Conservation (phyloP, 2,888 invertebrate genomes). For the Cremastinae sp. region DNA sequence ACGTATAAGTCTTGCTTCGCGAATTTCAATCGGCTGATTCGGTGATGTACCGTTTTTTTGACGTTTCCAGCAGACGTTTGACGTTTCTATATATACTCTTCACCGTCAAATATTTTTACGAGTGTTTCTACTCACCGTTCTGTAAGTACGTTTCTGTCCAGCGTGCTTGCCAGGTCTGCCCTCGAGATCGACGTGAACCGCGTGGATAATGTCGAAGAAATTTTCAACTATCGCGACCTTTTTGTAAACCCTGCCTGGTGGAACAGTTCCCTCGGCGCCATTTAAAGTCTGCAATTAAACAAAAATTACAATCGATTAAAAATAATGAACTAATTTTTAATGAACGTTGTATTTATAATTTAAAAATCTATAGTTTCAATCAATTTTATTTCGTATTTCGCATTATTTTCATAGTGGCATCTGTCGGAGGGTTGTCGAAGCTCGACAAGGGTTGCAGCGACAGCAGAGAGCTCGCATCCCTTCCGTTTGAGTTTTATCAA, state of each 20-base stretch:
- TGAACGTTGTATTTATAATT: not conserved
- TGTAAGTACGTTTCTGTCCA: slow-evolving; percentile 97
- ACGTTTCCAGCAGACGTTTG: too few species aligned
- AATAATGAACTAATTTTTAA: not conserved
- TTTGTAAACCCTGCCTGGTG: slow-evolving; percentile 86
- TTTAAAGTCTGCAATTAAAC: slow-evolving; percentile 84
- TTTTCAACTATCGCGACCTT: slow-evolving; percentile 98
- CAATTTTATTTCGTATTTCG: too few species aligned
- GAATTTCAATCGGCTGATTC: too few species aligned
- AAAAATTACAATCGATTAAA: not conserved
- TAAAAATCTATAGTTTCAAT: not conserved
- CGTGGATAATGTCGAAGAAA: slow-evolving; percentile 98
- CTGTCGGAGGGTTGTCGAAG: slow-evolving; percentile 61
- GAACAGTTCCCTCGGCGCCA: slow-evolving; percentile 82
- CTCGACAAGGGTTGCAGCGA: slow-evolving; percentile 12
- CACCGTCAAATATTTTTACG: not conserved
- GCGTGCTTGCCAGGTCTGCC: slow-evolving; percentile 96
- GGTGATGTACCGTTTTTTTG: too few species aligned
- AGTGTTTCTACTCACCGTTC: slow-evolving; percentile 94
- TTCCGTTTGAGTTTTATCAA: slow-evolving; percentile 35
- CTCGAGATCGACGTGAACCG: slow-evolving; percentile 96
- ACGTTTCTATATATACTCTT: not conserved
- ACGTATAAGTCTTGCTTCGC: too few species aligned
- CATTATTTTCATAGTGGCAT: slow-evolving; percentile 52
- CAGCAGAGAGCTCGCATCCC: slow-evolving; percentile 8